Percentiles rank a stretch among this genome's conserved stretches.
Evolutionary conservation across 2,113 vertebrate species (phyloP).

Genomic region (Acanthisitta chloris): DNA sequence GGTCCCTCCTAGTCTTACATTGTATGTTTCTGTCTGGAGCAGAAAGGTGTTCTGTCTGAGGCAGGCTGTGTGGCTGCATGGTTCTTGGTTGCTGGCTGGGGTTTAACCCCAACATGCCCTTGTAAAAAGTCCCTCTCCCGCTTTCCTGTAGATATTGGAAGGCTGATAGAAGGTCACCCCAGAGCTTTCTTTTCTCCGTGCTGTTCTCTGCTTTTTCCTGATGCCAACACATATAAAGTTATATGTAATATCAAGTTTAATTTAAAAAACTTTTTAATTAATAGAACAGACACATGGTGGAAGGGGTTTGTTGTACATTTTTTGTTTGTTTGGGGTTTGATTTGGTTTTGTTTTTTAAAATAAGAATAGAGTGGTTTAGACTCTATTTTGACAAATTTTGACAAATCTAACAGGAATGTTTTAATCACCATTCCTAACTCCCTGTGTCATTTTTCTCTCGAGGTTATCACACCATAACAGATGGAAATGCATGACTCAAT

Average conservation of each 20-base stretch:
- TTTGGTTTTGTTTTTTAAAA: too few relatives aligned
- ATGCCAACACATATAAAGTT: neutral
- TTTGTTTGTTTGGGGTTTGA: neutral
- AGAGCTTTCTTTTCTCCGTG: neutral
- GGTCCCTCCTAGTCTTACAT: too few relatives aligned
- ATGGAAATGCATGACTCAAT: neutral
- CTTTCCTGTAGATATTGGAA: neutral
- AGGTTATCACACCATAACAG: neutral
- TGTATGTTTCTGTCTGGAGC: too few relatives aligned
- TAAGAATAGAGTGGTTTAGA: neutral
- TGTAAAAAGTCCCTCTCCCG: neutral
- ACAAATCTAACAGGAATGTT: neutral
- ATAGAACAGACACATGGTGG: neutral
- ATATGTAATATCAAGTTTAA: neutral
- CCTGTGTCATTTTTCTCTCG: neutral
- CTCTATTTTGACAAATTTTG: too few relatives aligned
- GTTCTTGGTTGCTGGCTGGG: too few relatives aligned
- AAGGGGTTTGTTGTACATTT: fast-evolving
- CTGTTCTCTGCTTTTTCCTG: neutral
- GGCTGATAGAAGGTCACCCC: neutral
- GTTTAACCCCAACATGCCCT: neutral
- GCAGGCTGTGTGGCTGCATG: too few relatives aligned
- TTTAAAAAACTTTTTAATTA: neutral
- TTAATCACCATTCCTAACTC: neutral
- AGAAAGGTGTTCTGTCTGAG: too few relatives aligned